phyloP scores from a whole-genome alignment of 2,888 invertebrate species.

The Eutolmus rufibarbis region DNA sequence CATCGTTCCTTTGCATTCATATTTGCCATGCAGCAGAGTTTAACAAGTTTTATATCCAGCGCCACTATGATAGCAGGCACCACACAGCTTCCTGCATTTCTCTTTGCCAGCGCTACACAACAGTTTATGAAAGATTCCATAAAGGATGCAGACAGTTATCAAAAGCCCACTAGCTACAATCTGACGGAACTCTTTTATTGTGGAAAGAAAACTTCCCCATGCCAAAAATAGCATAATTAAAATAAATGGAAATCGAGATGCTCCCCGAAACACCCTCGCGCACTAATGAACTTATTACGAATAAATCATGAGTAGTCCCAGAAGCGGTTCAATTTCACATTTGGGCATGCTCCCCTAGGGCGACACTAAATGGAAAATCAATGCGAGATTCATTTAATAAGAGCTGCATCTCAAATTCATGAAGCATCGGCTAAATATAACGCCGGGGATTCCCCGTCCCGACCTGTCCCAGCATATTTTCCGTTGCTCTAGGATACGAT shows the following conservation, averaged over 20 bases:
- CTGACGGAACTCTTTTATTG: neutral
- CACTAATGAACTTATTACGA: neutral
- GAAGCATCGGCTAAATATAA: neutral
- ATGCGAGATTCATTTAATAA: neutral
- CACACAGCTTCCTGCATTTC: neutral
- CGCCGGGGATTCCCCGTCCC: neutral
- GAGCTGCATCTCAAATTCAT: neutral
- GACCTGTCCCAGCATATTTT: neutral
- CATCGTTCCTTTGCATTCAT: neutral
- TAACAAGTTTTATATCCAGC: neutral
- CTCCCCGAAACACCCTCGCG: neutral
- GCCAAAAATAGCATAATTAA: neutral
- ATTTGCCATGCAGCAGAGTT: neutral
- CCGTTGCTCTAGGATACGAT: neutral
- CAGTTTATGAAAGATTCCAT: neutral
- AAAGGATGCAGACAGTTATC: neutral
- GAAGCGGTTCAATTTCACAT: neutral
- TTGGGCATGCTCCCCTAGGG: neutral
- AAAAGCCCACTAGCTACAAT: neutral
- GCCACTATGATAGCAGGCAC: neutral
- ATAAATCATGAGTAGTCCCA: neutral
- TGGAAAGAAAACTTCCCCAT: neutral
- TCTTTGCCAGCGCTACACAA: neutral
- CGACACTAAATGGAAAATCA: neutral
- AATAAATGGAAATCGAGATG: neutral